Conservation (phyloP, 2,888 invertebrate species). For the Polia nebulosa region DNA sequence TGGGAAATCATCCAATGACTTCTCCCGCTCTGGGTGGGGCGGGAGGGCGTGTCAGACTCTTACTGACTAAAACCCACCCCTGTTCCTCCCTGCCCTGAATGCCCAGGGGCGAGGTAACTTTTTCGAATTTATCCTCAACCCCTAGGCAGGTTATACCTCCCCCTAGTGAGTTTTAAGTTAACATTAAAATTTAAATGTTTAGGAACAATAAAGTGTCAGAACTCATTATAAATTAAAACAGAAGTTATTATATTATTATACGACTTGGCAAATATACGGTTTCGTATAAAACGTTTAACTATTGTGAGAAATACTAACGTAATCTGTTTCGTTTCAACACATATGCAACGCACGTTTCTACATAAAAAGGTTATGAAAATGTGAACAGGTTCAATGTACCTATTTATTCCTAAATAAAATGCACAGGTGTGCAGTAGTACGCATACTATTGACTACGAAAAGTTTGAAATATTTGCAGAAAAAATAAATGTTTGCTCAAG, state of each 20-base stretch:
- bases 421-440: not conserved
- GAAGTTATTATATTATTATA: constrained; percentile 15
- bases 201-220: constrained; percentile 21
- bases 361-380: not conserved
- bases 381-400: not conserved
- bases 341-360: not conserved
- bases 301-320: not conserved
- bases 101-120: no score
- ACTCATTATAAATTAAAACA: constrained; percentile 31
- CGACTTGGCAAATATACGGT: not conserved
- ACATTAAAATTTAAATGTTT: constrained; percentile 28
- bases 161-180: not conserved
- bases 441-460: not conserved
- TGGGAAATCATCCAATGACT: no score
- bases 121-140: no score
- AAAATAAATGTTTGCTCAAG: not conserved
- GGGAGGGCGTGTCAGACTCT: no score
- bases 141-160: not conserved
- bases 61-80: no score
- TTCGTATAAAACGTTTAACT: constrained; percentile 20
- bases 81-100: no score
- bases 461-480: not conserved
- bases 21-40: no score
- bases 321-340: constrained; percentile 7
- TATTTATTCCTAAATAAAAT: constrained; percentile 1